Conservation (phyloP, 2,888 invertebrate genomes). For the Lathronympha strigana region DNA sequence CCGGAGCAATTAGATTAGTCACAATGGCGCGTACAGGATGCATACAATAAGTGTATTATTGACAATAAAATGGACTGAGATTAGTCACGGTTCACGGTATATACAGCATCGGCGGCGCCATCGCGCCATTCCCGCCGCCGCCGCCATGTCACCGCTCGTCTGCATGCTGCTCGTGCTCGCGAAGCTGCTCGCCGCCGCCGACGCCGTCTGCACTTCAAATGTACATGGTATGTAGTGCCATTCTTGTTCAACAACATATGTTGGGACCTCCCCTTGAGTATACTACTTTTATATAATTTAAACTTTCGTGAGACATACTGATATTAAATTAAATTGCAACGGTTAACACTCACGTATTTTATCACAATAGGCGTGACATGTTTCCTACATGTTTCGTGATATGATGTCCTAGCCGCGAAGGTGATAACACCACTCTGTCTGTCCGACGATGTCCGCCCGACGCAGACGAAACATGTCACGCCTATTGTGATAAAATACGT, state of each 20-base stretch:
- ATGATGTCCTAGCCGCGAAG: too few relatives aligned
- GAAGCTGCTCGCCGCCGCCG: neutral
- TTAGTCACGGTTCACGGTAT: neutral
- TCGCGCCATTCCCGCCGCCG: neutral
- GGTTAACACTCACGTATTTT: too few relatives aligned
- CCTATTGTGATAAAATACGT: too few relatives aligned
- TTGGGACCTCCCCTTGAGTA: too few relatives aligned
- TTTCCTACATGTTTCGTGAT: too few relatives aligned
- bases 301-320: too few relatives aligned
- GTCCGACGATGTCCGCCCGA: too few relatives aligned
- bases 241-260: neutral
- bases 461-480: too few relatives aligned
- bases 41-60: neutral
- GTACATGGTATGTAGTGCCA: neutral
- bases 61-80: neutral
- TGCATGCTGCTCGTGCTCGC: conserved; percentile 2
- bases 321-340: too few relatives aligned
- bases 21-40: neutral
- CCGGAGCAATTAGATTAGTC: neutral
- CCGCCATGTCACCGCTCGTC: neutral
- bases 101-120: neutral
- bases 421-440: too few relatives aligned
- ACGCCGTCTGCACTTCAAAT: conserved; percentile 1
- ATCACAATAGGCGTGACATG: too few relatives aligned
- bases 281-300: too few relatives aligned